Evolutionary conservation across 1,140 invertebrate species (phyloP).

Genomic region (Caenorhabditis tropicalis): DNA sequence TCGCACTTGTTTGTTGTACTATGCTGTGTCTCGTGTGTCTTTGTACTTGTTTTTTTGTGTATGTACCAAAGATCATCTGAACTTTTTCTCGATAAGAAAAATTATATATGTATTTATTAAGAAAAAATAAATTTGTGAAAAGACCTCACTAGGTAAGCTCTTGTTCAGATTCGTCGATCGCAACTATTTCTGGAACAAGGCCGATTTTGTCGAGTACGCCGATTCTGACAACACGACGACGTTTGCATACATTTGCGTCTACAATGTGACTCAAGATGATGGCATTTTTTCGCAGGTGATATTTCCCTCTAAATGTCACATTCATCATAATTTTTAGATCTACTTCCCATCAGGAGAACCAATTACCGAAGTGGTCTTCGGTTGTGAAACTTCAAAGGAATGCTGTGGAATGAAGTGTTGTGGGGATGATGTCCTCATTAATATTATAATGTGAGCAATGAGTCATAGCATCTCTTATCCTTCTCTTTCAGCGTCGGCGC

Average conservation of each 20-base stretch:
- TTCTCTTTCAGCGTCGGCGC: neutral
- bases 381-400: conserved; percentile 9
- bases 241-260: neutral
- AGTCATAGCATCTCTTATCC: neutral
- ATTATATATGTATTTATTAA: too few species aligned
- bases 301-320: neutral
- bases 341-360: neutral
- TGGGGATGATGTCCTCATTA: conserved; percentile 13
- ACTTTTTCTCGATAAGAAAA: neutral
- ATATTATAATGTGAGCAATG: neutral
- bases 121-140: too few species aligned
- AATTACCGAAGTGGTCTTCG: neutral
- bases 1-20: conserved; percentile 39
- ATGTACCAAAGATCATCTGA: neutral
- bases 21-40: neutral
- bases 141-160: too few species aligned
- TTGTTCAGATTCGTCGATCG: conserved; percentile 18
- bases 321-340: neutral
- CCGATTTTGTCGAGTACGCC: neutral
- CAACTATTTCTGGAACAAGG: conserved; percentile 2
- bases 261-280: neutral
- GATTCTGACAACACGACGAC: neutral
- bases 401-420: conserved; percentile 37
- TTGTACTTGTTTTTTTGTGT: neutral
- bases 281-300: neutral